Evolutionary conservation across 2,797 vertebrate species (phyloP), one percentile per base, ranked within the genome.

Genomic region (Tangara arthus): DNA sequence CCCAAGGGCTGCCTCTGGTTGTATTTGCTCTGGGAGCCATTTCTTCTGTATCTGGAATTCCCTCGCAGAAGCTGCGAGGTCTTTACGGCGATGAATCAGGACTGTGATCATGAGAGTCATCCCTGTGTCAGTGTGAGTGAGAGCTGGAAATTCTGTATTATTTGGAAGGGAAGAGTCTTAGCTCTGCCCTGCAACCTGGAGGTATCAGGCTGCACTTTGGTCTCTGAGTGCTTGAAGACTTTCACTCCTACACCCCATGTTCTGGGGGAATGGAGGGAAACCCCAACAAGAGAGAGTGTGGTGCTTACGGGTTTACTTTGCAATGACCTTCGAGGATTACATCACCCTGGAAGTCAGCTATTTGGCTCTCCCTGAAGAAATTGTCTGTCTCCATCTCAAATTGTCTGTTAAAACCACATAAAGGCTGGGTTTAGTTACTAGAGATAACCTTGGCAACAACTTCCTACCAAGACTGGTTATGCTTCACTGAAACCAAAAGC

Each of bases 381-480:
- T 28, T 75, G n/a, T 56, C 66, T 77, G 78, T 93, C 91, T 94
- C 82, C 76, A 34, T 68, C 85, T 91, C 85, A 87, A 94, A 91
- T 83, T 94, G 42, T 78, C 79, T 78, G 65, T 91, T 94, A 91
- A 94, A 92, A 90, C 64, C 89, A 81, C n/a, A 34, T 78, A 68
- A 94, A 94, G 39, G 35, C 52, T 90, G 65, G 79, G 56, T 93
- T 82, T 72, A 69, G 57, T 93, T 91, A 82, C 69, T 30, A 56
- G 65, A 72, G 79, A 86, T 76, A 92, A 93, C 87, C 81, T 87
- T 89, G 81, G 64, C 78, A 77, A 19, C 2, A 32, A 28, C 50
- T 92, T 92, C 49, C 56, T 89, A 82, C 75, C 22, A 63, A 10
- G 1, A 2, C 28, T 47, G 32, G 70, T 64, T 84, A 39, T 52